Evolutionary conservation across 2,888 invertebrate genomes (phyloP).

Genomic region (Andrena bucephala): DNA sequence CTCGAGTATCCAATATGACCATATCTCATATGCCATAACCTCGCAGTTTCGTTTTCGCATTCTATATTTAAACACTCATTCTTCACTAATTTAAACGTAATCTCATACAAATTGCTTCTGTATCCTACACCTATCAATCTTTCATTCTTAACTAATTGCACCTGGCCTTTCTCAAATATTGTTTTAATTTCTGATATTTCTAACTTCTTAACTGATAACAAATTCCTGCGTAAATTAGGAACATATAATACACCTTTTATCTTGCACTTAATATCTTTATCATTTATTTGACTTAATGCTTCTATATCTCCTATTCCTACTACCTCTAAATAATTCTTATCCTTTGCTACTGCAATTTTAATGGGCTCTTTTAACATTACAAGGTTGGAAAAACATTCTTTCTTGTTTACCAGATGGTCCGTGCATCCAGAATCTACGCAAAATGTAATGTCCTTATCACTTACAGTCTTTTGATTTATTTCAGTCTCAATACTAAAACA

Average conservation of each 20-base stretch:
- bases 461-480: neutral
- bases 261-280: neutral
- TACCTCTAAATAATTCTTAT: constrained; percentile 6
- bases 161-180: neutral
- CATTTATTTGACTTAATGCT: neutral
- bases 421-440: constrained; percentile 38
- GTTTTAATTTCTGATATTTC: constrained; percentile 4
- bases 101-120: constrained; percentile 11
- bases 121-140: constrained; percentile 1
- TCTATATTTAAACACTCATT: constrained; percentile 16
- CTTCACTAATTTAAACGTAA: neutral
- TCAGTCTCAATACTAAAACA: neutral
- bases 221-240: constrained; percentile 9
- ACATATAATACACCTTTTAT: constrained; percentile 11
- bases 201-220: constrained; percentile 23
- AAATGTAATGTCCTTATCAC: neutral
- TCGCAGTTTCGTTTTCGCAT: neutral
- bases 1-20: constrained; percentile 23
- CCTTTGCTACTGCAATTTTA: constrained; percentile 23
- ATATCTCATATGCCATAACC: constrained; percentile 23
- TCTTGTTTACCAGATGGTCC: constrained; percentile 27
- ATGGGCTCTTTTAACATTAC: constrained; percentile 15
- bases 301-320: neutral
- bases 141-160: neutral
- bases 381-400: constrained; percentile 4